A percentile compares a stretch with the other conserved stretches of the same genome.
Evolutionary conservation across 2,797 vertebrate genomes (phyloP).

Genomic region (Acestrorhynchus altus): DNA sequence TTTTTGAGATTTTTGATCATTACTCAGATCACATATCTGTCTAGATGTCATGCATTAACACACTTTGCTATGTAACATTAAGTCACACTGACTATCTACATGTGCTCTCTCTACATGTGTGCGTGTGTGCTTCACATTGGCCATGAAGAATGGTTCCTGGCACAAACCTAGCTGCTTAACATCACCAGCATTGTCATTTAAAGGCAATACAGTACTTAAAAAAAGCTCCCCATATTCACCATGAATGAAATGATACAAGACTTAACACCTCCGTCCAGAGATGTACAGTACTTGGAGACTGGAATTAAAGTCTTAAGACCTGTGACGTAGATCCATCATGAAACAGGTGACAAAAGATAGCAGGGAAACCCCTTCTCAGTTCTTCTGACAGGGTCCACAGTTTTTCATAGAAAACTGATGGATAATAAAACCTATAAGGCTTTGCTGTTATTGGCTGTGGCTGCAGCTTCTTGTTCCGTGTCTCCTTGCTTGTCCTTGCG

Average conservation of each 20-base stretch:
- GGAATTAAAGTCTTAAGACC: slow-evolving; percentile 2
- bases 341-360: slow-evolving; percentile 11
- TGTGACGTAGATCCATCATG: slow-evolving; percentile 2
- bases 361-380: slow-evolving; percentile 6
- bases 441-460: slow-evolving; percentile 26
- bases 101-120: neutral
- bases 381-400: slow-evolving; percentile 24
- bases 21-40: neutral
- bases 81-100: neutral
- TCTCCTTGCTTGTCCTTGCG: slow-evolving; percentile 12
- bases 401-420: slow-evolving; percentile 15
- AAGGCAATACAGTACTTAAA: slow-evolving; percentile 54
- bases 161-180: slow-evolving; percentile 42
- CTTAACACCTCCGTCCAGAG: slow-evolving; percentile 19
- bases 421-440: slow-evolving; percentile 11
- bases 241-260: slow-evolving; percentile 27
- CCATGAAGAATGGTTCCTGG: slow-evolving; percentile 7
- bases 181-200: slow-evolving; percentile 56
- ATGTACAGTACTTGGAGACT: slow-evolving; percentile 20
- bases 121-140: slow-evolving; percentile 6
- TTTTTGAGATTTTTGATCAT: neutral
- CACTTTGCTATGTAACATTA: neutral
- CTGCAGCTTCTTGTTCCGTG: slow-evolving; percentile 1
- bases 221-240: slow-evolving; percentile 29
- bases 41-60: neutral